Percentiles rank a stretch among this genome's conserved stretches.
These are phyloP conservation scores for Himalopsyche kuldschensis DNA, from an alignment of 2,888 invertebrate genomes.

Conservation along the genomic window DNA sequence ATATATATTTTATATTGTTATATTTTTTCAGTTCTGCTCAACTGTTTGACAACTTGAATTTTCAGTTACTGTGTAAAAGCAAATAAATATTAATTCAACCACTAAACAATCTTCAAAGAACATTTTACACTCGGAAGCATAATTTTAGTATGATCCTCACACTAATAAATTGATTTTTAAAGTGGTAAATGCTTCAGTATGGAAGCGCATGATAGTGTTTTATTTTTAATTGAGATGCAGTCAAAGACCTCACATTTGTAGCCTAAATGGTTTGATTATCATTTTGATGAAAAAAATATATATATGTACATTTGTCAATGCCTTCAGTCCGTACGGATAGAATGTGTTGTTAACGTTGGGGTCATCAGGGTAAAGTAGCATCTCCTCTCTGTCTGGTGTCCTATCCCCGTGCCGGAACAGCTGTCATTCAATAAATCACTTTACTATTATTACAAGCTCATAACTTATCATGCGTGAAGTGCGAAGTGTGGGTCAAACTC, in stretches of 20 bases:
- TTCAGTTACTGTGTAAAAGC: too few relatives aligned
- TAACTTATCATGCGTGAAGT: neutral
- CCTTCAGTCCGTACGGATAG: conserved; percentile 67
- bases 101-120: too few relatives aligned
- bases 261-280: neutral
- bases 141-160: too few relatives aligned
- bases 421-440: conserved; percentile 46
- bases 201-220: neutral
- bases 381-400: conserved; percentile 62
- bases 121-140: too few relatives aligned
- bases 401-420: conserved; percentile 73
- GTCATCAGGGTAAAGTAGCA: conserved; percentile 59
- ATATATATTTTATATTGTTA: too few relatives aligned
- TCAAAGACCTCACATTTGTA: neutral
- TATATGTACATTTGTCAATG: conserved; percentile 63
- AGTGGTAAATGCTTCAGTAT: too few relatives aligned
- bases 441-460: neutral
- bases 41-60: too few relatives aligned
- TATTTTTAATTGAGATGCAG: neutral
- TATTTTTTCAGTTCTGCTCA: too few relatives aligned
- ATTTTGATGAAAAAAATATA: neutral
- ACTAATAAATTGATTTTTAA: too few relatives aligned
- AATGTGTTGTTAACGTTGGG: conserved; percentile 53
- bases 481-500: neutral
- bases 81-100: too few relatives aligned